Evolutionary conservation across 2,797 vertebrate species (phyloP).

Genomic region (Microctenopoma lineatum): DNA sequence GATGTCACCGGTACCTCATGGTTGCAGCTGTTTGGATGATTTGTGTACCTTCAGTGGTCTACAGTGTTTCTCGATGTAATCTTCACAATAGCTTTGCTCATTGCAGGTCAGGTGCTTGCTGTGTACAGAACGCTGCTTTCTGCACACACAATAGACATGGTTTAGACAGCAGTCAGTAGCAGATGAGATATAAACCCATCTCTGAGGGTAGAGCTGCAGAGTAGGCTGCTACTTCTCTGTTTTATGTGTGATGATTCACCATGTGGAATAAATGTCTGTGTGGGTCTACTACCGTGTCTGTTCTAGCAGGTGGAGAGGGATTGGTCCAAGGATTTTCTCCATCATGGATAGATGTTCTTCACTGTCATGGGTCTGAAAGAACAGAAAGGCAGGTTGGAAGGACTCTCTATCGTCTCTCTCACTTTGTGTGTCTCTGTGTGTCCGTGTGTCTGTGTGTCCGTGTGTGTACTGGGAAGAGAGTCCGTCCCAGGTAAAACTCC

Average conservation of each 20-base stretch:
- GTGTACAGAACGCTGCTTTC: constrained; percentile 86
- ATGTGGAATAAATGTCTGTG: too few relatives aligned
- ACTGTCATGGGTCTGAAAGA: constrained; percentile 86
- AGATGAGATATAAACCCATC: background rate
- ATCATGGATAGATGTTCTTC: constrained; percentile 97
- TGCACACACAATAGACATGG: constrained; percentile 47
- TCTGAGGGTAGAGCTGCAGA: too few relatives aligned
- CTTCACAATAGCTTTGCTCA: constrained; percentile 79
- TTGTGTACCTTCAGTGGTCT: constrained; percentile 86
- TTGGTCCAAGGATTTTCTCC: constrained; percentile 90
- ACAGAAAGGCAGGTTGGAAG: background rate
- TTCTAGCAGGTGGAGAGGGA: constrained; percentile 77
- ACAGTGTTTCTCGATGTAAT: constrained; percentile 81
- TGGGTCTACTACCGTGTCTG: constrained; percentile 53
- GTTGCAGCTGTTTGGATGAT: constrained; percentile 6
- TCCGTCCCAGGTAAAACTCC: constrained; percentile 88
- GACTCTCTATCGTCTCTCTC: background rate
- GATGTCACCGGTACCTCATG: too few relatives aligned
- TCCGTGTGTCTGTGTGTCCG: constrained; percentile 6
- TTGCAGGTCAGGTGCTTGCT: constrained; percentile 84
- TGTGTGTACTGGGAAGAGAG: constrained; percentile 85
- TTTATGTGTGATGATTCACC: too few relatives aligned
- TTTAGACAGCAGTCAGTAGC: background rate
- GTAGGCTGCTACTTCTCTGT: too few relatives aligned
- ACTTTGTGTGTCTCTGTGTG: background rate